Evolutionary conservation across 2,888 invertebrate genomes (phyloP), one percentile per base, ranked within the genome.

Genomic region (Pomacea canaliculata): DNA sequence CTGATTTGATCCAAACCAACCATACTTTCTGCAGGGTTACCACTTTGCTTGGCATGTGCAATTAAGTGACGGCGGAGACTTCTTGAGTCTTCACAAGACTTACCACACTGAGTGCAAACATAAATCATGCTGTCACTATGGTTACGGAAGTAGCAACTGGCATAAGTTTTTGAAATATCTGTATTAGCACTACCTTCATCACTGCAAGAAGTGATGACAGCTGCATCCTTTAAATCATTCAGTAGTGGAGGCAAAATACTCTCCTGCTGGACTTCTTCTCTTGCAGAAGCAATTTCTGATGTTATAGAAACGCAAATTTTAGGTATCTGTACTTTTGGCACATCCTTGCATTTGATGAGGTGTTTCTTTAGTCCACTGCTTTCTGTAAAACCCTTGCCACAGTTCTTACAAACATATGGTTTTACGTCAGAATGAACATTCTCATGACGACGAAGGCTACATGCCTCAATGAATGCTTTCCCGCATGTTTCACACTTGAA

Each of bases 351-450:
- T 48, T 60, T 68, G 48, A 68, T 10, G 1, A 19, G 68, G 49
- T 74, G 73, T 46, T 74, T 74, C 69, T 74, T 74, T 12, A 74
- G 62, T 4, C 73, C 73, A 48, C 73, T 74, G 69, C 73, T 74
- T 23, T 74, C 73, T 7, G 73, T 74, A 62, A 69, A 74, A 13
- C 73, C 73, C n/a, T 74, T 74, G 8, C 73, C 73, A 37, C 73
- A 74, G 5, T 19, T 18, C 8, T 51, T 5, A 48, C 73, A 74
- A 62, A 37, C 69, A 62, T 69, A 62, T n/a, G 73, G 73, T 23
- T 74, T 74, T 19, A 74, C 73, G 27, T 68, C 73, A 10, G 69
- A 68, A 59, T 74, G 73, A 18, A 74, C 73, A 48, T 60, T 69
- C 62, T 74, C 62, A 48, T 74, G 73, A 7, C 73, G 59, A 10